Base-by-base conservation (phyloP, 1,140 invertebrate species). In the Drosophila kurseongensis region DNA sequence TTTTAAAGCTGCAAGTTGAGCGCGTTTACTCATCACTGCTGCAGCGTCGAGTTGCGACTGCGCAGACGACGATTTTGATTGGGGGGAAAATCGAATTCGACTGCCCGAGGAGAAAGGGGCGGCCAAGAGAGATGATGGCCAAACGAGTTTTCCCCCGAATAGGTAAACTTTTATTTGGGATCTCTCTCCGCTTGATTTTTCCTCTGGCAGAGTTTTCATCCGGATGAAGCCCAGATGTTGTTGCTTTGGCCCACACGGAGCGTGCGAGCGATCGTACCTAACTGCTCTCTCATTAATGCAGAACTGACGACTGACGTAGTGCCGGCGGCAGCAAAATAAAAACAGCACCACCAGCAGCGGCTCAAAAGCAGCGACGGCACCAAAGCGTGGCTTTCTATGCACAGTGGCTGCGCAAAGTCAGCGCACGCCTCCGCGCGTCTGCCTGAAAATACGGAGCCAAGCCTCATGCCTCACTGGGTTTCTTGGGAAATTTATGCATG, bases 251-350 rank as follows among this genome's bases (percentile, higher is more conserved):
- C 67, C 79, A 86, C 75, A 84, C 73, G 76, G 69, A 84, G 63
- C 84, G 84, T 83, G 79, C 84, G 83, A 83, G 83, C 84, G 84
- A 83, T 67, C 75, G 75, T 78, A 83, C 79, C 74, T 79, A 79
- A 85, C 82, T 86, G 79, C 88, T 82, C 86, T 90, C 88, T 90
- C 88, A 88, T 90, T 90, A 90, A 90, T 90, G 88, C 86, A 90
- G 88, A 90, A 90, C 88, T 90, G 82, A 90, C 63, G 62, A 77
- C 71, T 57, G 73, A 55, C 84, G 63, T 73, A 60, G 79, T 51
- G 48, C 76, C 72, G 71, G 69, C 59, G 71, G 63, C 74, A 59
- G 68, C 29, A 18, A 44, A 41, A 59, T 50, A 35, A 48, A 42
- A 48, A 23, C 32, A 44, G 57, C 44, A 59, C n/a, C 44, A 35